These are phyloP conservation scores for Elgonia sp. DNA, from an alignment of 2,888 invertebrate species.

Conservation along the genomic window DNA sequence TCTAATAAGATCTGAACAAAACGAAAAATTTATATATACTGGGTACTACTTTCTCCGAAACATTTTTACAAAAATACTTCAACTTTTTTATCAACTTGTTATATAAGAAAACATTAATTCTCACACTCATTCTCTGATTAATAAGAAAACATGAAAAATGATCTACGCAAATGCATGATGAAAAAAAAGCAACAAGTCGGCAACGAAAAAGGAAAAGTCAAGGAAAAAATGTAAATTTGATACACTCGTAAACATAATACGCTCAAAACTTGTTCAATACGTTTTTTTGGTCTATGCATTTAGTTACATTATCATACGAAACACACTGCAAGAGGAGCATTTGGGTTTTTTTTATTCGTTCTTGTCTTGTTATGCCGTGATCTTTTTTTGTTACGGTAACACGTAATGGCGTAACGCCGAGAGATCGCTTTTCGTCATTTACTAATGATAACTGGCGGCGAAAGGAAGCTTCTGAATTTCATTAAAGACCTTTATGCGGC, in stretches of 20 bases:
- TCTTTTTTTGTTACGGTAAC: conserved; percentile 22
- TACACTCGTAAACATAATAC: conserved; percentile 37
- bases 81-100: too few species aligned
- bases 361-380: neutral
- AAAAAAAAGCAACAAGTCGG: neutral
- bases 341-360: conserved; percentile 37
- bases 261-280: conserved; percentile 24
- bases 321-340: conserved; percentile 45
- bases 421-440: too few species aligned
- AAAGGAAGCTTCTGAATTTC: too few species aligned
- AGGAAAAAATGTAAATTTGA: conserved; percentile 19
- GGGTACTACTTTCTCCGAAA: too few species aligned
- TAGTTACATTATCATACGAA: conserved; percentile 51
- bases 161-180: conserved; percentile 5
- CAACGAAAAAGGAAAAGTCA: neutral
- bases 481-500: too few species aligned
- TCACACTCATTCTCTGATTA: neutral
- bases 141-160: conserved; percentile 12
- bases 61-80: too few species aligned
- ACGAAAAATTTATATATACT: too few species aligned
- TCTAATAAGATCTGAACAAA: too few species aligned
- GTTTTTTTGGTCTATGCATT: conserved; percentile 28
- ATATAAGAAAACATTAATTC: too few species aligned
- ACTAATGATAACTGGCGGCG: too few species aligned
- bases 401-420: neutral